Base-by-base conservation (phyloP, 2,888 invertebrate genomes). In the Euplagia quadripunctaria region DNA sequence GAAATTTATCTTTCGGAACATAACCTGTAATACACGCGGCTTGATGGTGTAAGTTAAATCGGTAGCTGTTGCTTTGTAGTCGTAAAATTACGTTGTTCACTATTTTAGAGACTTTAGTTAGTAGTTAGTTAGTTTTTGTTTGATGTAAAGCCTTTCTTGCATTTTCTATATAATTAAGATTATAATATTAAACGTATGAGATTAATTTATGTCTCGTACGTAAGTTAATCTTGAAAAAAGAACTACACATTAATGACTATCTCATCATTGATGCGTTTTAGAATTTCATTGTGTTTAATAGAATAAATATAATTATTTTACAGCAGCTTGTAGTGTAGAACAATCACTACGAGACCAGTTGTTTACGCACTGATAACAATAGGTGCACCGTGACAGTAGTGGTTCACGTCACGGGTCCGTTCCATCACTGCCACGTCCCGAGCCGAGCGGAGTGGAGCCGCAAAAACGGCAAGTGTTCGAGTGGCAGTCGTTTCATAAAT, bases 401-500 rank as follows among this genome's bases (percentile, higher is more conserved):
- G 69, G 65, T 58, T 61, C 49, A 41, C 67, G 71, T 77, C 81
- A 81, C 74, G 72, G 71, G 70, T 73, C 76, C 87, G 76, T 78
- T 87, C 79, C 78, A 85, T 87, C 87, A 87, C 81, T 85, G 88
- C 84, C 87, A 84, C 79, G 66, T 79, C 75, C 74, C 76, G 78
- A 68, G 71, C 49, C 31, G 65, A 31, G 73, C 31, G 61, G 74
- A 75, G 72, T 67, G 75, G 66, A 49, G 80, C 68, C 69, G 74
- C 85, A 85, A 87, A 88, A 87, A 87, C 82, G 86, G 85, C 85
- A 87, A 88, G 87, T 88, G 83, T 86, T 85, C 80, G 84, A 87
- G 87, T 87, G 87, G 73, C 79, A 80, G 85, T 82, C 86, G 82
- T 89, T 89, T 89, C 89, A 91, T 91, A 91, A 92, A 92, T 91